These are phyloP conservation scores for Gobius niger DNA, from an alignment of 2,113 vertebrate genomes.

Conservation along the genomic window DNA sequence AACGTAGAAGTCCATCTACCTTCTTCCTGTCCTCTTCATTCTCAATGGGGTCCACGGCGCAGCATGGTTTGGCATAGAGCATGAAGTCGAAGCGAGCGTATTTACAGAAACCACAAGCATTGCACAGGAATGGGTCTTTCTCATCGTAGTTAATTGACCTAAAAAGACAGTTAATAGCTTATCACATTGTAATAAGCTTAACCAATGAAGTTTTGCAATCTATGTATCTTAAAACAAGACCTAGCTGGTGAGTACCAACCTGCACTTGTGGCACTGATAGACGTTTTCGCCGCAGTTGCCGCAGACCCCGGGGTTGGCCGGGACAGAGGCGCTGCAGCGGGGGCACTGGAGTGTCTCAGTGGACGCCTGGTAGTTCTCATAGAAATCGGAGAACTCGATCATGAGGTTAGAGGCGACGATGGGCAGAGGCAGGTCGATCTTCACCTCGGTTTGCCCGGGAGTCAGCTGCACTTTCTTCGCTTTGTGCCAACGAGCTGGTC, in stretches of 20 bases:
- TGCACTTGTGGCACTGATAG: constrained; percentile 98
- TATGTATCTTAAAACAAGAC: too few relatives aligned
- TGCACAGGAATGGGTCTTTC: constrained; percentile 98
- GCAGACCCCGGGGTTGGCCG: constrained; percentile 95
- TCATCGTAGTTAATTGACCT: constrained; percentile 99
- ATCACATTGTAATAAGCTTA: background rate
- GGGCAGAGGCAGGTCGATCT: constrained; percentile 94
- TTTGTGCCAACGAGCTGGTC: constrained; percentile 98
- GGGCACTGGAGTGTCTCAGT: constrained; percentile 97
- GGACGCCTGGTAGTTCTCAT: constrained; percentile 98
- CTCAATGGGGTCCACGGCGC: constrained; percentile 97
- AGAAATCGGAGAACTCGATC: constrained; percentile 98
- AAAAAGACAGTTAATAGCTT: constrained; percentile 5
- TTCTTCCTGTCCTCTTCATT: constrained; percentile 98
- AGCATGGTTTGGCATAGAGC: constrained; percentile 96
- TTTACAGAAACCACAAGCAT: constrained; percentile 98
- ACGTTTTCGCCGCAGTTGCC: constrained; percentile 98
- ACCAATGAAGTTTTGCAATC: too few relatives aligned
- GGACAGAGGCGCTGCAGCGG: constrained; percentile 94
- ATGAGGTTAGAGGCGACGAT: constrained; percentile 98
- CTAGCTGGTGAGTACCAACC: constrained; percentile 72
- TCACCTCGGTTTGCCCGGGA: constrained; percentile 95
- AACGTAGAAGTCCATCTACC: constrained; percentile 63
- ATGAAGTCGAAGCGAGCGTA: constrained; percentile 99
- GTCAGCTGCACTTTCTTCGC: constrained; percentile 97